phyloP scores from a whole-genome alignment of 2,888 invertebrate species.

The Cephus runcator region DNA sequence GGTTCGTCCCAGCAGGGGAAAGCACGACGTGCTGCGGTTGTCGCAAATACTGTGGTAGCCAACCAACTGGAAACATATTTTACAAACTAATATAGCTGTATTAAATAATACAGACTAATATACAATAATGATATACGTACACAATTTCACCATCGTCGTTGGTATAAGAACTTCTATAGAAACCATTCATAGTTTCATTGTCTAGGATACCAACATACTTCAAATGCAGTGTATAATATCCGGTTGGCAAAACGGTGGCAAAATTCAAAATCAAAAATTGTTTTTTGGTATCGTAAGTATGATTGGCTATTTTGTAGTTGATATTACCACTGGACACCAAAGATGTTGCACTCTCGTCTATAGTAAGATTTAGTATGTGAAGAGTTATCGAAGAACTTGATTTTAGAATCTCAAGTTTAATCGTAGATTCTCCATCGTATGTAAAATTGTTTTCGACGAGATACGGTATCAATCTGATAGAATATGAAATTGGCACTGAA shows the following conservation, averaged over 20 bases:
- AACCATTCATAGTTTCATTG: slow-evolving; percentile 69
- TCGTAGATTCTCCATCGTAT: slow-evolving; percentile 6
- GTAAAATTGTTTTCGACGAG: neutral
- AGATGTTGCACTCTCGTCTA: too few species aligned
- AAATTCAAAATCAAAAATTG: slow-evolving; percentile 41
- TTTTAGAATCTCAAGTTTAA: neutral
- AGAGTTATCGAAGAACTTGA: neutral
- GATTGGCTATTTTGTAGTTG: neutral
- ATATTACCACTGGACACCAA: too few species aligned
- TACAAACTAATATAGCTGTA: too few species aligned
- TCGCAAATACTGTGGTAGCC: slow-evolving; percentile 76
- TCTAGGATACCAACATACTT: slow-evolving; percentile 72
- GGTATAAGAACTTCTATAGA: slow-evolving; percentile 75
- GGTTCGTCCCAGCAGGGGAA: slow-evolving; percentile 74
- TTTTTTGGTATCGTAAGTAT: slow-evolving; percentile 28
- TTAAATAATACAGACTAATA: too few species aligned
- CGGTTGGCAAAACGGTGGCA: slow-evolving; percentile 41
- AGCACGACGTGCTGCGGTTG: slow-evolving; percentile 64
- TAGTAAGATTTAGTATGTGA: too few species aligned
- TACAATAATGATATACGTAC: slow-evolving; percentile 35
- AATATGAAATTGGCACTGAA: slow-evolving; percentile 3
- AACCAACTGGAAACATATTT: slow-evolving; percentile 67
- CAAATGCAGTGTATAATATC: slow-evolving; percentile 70
- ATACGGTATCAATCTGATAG: neutral
- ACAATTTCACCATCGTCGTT: slow-evolving; percentile 62